Base-by-base conservation (phyloP, 2,113 vertebrate genomes). In the Oenanthe melanoleuca region DNA sequence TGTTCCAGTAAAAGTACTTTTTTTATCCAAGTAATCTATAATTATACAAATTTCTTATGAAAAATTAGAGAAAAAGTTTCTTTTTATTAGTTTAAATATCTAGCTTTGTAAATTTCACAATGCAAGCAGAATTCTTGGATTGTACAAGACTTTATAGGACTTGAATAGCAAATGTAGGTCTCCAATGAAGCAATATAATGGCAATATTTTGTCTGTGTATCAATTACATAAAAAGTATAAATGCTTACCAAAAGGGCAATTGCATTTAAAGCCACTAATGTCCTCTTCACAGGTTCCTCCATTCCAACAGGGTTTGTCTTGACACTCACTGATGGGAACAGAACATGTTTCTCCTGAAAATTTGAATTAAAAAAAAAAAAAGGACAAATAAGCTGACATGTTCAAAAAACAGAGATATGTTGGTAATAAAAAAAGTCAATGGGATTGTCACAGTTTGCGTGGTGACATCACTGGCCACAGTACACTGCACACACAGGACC, bases 211-310 rank as follows among this genome's bases (percentile, higher is more conserved):
- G 21, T 2, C 49, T 78, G 86, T 1, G 0, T 25, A 83, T 15
- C 9, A 90, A 45, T 12, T 49, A 15, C n/a, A 77, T 34, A n/a
- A 80, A 87, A 86, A 34, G 3, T 14, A 21, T 57, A 77, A 75
- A 71, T 94, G 59, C 98, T 98, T 97, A 98, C 98, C 98, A 65
- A 87, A 50, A 60, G 91, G 97, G 89, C 98, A 98, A 60, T 93
- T 94, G 96, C 98, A 98, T 93, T 95, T 97, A 92, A 98, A 98
- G 85, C 96, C 97, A 96, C 96, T 97, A 90, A 91, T 80, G 59
- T 96, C 81, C 93, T 98, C 97, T 95, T 98, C 90, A 96, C 98
- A 98, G 11, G 95, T 97, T 87, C 97, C 98, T 96, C 98, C 96
- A 40, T 98, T 98, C 93, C 97, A 95, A 92, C 98, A 98, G 40